Conservation (phyloP, 2,113 vertebrate species). For the Sapayoa aenigma region DNA sequence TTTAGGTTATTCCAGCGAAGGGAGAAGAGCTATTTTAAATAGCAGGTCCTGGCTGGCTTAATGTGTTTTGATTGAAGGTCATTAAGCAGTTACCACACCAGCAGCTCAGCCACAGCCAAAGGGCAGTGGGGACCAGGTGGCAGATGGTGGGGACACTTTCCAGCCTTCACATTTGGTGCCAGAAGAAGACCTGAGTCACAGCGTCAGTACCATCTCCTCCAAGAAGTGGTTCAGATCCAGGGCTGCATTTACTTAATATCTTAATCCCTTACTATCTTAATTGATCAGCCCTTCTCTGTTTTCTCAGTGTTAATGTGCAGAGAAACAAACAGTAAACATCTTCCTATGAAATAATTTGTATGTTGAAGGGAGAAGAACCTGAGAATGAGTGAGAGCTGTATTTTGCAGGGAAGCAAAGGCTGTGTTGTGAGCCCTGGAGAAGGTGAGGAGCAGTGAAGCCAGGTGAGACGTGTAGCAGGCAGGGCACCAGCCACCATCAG, state of each 20-base stretch:
- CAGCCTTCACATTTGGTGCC: not conserved
- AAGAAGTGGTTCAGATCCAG: not conserved
- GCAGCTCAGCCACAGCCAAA: not conserved
- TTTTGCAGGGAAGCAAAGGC: not conserved
- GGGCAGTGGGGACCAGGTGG: not conserved
- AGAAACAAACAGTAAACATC: not conserved
- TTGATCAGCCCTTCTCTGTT: not conserved
- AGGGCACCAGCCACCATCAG: not conserved
- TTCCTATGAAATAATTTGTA: not conserved
- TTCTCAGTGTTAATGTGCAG: not conserved
- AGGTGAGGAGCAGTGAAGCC: not conserved
- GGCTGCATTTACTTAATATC: not conserved
- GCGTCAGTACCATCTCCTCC: accelerated
- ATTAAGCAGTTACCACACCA: slow-evolving; percentile 14
- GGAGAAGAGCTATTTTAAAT: not conserved
- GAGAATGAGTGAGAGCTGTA: not conserved
- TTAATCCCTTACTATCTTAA: not conserved
- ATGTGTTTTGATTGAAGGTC: slow-evolving; percentile 26
- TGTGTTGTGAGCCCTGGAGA: not conserved
- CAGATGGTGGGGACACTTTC: not conserved
- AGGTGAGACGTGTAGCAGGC: not conserved
- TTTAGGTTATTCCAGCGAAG: not conserved
- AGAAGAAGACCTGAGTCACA: not conserved
- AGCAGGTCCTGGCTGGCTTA: not conserved
- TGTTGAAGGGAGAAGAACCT: not conserved